Percentiles rank a stretch among this genome's conserved stretches.
Conservation (phyloP, 2,797 vertebrate genomes). For the Buceros bicornis region DNA sequence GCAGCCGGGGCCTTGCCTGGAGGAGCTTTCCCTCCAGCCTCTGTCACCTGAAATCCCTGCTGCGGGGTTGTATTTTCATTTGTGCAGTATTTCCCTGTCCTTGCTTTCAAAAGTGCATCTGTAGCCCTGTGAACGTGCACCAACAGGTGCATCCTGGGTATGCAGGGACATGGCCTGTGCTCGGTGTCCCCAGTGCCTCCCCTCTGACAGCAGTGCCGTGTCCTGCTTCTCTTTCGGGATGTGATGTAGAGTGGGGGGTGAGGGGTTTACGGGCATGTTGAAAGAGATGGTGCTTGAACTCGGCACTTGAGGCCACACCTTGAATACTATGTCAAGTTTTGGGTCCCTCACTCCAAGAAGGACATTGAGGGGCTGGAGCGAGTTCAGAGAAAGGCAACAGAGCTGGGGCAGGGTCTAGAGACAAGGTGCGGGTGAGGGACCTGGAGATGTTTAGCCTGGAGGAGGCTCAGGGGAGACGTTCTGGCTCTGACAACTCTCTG, state of each 20-base stretch:
- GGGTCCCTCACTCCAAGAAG: too few relatives aligned
- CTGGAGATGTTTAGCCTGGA: too few relatives aligned
- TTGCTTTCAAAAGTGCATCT: neutral
- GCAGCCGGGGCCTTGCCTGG: neutral
- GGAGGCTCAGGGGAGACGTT: too few relatives aligned
- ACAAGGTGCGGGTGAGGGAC: too few relatives aligned
- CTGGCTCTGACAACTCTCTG: too few relatives aligned
- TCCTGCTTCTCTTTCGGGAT: neutral
- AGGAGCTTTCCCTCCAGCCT: neutral
- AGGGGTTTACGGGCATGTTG: neutral
- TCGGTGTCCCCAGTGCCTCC: neutral
- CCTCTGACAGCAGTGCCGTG: neutral
- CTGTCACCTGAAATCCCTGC: neutral
- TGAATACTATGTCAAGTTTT: too few relatives aligned
- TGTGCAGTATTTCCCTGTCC: neutral
- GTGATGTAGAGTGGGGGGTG: fast-evolving
- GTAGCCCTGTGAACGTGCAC: neutral
- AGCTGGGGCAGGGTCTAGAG: too few relatives aligned
- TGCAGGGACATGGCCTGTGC: neutral
- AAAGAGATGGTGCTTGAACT: neutral
- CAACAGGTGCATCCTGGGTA: neutral
- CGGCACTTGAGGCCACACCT: too few relatives aligned
- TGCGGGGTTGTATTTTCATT: neutral
- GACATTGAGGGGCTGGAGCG: too few relatives aligned
- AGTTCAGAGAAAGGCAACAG: too few relatives aligned